Evolutionary conservation across 2,113 vertebrate species (phyloP), one percentile per base, ranked within the genome.

Genomic region (Alexandromys fortis): DNA sequence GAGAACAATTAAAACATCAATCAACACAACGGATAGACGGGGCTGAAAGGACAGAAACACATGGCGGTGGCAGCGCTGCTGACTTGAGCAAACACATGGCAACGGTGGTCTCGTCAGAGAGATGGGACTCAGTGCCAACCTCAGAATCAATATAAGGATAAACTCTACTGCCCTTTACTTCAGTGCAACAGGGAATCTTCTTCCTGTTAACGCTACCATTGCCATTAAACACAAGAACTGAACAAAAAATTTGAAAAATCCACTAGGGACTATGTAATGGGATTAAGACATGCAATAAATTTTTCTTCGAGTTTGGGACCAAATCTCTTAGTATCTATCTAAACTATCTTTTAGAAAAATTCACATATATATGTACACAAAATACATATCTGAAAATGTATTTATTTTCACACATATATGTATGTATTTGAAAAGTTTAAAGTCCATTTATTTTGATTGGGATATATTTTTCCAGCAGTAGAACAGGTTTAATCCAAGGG

Each of bases 1-100:
- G 52, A 94, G 78, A 93, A 79, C 68, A 93, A 85, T 86, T 16
- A 38, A 63, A 47, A 75, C 85, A 95, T 97, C 92, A 97, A 47
- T 97, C 90, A 95, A 61, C 94, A 68, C 30, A 78, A 47, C 72
- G 49, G 75, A 86, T n/a, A 70, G 55, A 21, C n/a, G 67, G 24
- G 70, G 79, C 10, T 4, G 16, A 92, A 91, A 92, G 55, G 49
- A 88, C 22, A 90, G 87, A 96, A 83, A 12, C 33, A 86, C 6
- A 22, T 2, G 52, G 49, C 35, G 38, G 6, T 17, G 52, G 70
- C 89, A 92, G 6, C 38, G 5, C 5, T 73, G 45, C 49, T 55
- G 42, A 42, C 33, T 45, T 38, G 28, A 90, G 35, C 67, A 86
- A 68, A 67, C 22, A 65, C 8, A 92, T 4, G 17, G 88, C 72